Evolutionary conservation across 1,140 invertebrate genomes (phyloP).

Genomic region (Bombus difficillimus): DNA sequence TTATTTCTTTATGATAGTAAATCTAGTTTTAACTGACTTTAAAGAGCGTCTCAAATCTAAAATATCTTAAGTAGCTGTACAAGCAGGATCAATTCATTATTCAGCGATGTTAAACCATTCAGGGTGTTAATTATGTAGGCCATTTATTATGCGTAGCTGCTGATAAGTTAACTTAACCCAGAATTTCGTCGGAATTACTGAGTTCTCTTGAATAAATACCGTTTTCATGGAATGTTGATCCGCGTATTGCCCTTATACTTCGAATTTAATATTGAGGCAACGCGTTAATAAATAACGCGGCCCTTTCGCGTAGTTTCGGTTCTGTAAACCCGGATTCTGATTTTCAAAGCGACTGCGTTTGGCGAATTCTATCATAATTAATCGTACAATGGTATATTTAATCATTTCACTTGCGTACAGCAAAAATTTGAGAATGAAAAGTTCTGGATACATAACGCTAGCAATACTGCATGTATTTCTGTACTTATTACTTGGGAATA

Average conservation of each 20-base stretch:
- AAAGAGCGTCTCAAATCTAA: neutral
- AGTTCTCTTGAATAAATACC: constrained; percentile 36
- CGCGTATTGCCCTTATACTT: constrained; percentile 6
- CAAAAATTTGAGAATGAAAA: neutral
- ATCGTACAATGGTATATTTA: neutral
- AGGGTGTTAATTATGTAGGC: constrained; percentile 27
- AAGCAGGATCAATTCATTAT: neutral
- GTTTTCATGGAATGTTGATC: constrained; percentile 14
- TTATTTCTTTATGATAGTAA: no score
- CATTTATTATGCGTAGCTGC: constrained; percentile 26
- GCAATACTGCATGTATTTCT: neutral
- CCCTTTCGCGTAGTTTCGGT: neutral
- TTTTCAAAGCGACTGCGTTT: neutral
- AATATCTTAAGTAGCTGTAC: neutral
- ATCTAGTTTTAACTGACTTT: neutral
- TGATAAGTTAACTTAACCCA: constrained; percentile 31
- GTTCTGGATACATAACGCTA: no score
- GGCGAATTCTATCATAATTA: neutral
- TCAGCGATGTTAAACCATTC: constrained; percentile 11
- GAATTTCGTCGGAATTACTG: constrained; percentile 9
- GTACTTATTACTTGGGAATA: neutral
- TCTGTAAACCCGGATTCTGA: neutral
- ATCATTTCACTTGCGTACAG: neutral
- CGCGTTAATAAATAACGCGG: constrained; percentile 36
- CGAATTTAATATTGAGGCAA: constrained; percentile 1